A percentile compares a stretch with the other conserved stretches of the same genome.
These are phyloP conservation scores for Porites cylindrica DNA, from an alignment of 92 coral and sea anemone genomes.

Conservation along the genomic window DNA sequence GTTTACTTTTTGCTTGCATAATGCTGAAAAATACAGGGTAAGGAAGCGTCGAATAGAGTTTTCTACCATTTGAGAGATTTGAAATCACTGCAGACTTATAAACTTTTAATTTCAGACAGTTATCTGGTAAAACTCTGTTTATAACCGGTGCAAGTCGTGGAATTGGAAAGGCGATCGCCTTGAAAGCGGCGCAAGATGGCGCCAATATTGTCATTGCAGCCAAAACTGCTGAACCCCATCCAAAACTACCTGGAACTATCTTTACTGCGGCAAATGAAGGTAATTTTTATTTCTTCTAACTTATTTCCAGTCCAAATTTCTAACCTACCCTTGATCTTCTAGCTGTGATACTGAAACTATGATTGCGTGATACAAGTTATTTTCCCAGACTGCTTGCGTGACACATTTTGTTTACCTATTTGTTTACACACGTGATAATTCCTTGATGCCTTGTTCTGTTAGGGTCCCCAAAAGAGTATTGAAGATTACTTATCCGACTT, in stretches of 20 bases:
- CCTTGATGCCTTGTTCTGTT: no score
- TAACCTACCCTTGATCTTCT: not conserved
- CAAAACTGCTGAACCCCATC: slow-evolving; percentile 89
- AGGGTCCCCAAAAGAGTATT: not conserved
- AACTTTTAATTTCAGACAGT: slow-evolving; percentile 55
- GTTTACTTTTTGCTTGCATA: not conserved
- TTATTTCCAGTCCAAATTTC: not conserved
- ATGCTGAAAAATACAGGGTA: slow-evolving; percentile 68
- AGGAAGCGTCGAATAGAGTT: not conserved
- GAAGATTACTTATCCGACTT: no score
- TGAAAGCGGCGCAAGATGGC: slow-evolving; percentile 96
- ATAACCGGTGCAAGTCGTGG: slow-evolving; percentile 98
- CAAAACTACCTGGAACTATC: slow-evolving; percentile 93
- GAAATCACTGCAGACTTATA: no score
- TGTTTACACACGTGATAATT: not conserved
- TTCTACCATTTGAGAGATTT: not conserved
- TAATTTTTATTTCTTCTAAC: not conserved
- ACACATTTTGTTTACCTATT: not conserved
- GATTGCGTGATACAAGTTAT: not conserved
- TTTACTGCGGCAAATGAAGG: slow-evolving; percentile 98
- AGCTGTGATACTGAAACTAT: not conserved
- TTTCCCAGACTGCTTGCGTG: not conserved
- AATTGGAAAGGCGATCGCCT: slow-evolving; percentile 96
- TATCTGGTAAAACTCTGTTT: slow-evolving; percentile 93
- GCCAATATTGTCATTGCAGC: slow-evolving; percentile 97